phyloP scores from a whole-genome alignment of 2,888 invertebrate genomes.

The Parnassius smintheus region DNA sequence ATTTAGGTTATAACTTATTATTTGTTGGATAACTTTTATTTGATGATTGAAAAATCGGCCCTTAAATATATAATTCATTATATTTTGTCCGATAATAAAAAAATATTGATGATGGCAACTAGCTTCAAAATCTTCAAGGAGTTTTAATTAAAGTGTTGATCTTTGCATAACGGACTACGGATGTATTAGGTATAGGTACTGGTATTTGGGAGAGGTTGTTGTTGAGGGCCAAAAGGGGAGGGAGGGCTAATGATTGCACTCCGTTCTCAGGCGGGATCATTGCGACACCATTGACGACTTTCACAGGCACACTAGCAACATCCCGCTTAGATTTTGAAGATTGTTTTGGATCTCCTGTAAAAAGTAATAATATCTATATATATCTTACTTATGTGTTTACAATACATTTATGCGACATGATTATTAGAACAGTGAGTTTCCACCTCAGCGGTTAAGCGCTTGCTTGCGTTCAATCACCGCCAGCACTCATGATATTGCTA shows the following conservation, averaged over 20 bases:
- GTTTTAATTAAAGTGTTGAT: conserved; percentile 53
- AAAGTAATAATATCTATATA: not conserved
- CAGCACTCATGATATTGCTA: too few species aligned
- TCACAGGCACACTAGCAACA: conserved; percentile 36
- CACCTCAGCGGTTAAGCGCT: too few species aligned
- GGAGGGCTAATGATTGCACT: conserved; percentile 58
- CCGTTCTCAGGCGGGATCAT: conserved; percentile 54
- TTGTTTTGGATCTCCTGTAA: conserved; percentile 6
- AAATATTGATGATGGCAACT: not conserved
- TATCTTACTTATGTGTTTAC: too few species aligned
- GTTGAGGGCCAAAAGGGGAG: conserved; percentile 57
- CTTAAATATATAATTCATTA: not conserved
- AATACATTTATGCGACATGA: too few species aligned
- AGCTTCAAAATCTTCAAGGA: conserved; percentile 16
- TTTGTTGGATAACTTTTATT: too few species aligned
- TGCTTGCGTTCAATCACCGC: too few species aligned
- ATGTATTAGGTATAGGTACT: conserved; percentile 69
- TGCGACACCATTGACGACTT: conserved; percentile 51
- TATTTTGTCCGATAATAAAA: not conserved
- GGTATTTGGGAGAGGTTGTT: conserved; percentile 62
- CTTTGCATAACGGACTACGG: conserved; percentile 64
- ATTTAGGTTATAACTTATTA: too few species aligned
- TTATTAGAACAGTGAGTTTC: too few species aligned
- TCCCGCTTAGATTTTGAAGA: conserved; percentile 39
- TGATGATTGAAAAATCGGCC: too few species aligned